Base-by-base conservation (phyloP, 1,140 invertebrate genomes). In the Drosophila malerkotliana region DNA sequence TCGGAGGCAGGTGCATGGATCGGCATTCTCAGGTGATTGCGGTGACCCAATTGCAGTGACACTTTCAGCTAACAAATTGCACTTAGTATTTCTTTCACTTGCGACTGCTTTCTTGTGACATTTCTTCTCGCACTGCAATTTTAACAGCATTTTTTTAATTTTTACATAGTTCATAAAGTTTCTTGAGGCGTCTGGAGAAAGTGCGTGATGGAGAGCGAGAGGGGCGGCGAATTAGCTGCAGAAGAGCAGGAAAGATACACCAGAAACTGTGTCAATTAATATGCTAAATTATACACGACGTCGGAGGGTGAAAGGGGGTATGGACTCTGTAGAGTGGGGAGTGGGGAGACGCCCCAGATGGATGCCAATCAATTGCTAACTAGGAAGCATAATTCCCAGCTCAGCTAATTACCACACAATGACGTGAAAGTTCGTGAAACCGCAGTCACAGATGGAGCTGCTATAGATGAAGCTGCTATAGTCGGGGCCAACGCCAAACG, bases 381-480 rank as follows among this genome's bases (percentile, higher is more conserved):
- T 88, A 87, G 82, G 82, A 87, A 87, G 82, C 82, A 88, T 88
- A 88, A 87, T 87, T 87, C 79, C 79, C 82, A 88, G 69, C 81
- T 57, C 58, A 82, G 77, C 82, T 87, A 87, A 87, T 87, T 87
- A 87, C 82, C 82, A 87, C 82, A 87, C 82, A 77, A 77, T 77
- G 73, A 77, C 73, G 73, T 77, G 73, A 77, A 77, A 77, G 73
- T 77, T 77, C 72, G 72, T 69, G 67, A 71, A 71, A 71, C 67
- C 67, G 67, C 67, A 69, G 66, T n/a, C 52, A 54, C 15, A 28
- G 54, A 26, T 44, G 18, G 5, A 54, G 59, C 39, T 34, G 53
- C 53, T 41, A 39, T 47, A 57, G 26, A 39, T 53, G 21, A 52
- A 45, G 69, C 54, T 51, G 30, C 49, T 3, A 3, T 21, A 41